A percentile compares a stretch with the other conserved stretches of the same genome.
Evolutionary conservation across 2,113 vertebrate genomes (phyloP).

Genomic region (Guaruba guarouba): DNA sequence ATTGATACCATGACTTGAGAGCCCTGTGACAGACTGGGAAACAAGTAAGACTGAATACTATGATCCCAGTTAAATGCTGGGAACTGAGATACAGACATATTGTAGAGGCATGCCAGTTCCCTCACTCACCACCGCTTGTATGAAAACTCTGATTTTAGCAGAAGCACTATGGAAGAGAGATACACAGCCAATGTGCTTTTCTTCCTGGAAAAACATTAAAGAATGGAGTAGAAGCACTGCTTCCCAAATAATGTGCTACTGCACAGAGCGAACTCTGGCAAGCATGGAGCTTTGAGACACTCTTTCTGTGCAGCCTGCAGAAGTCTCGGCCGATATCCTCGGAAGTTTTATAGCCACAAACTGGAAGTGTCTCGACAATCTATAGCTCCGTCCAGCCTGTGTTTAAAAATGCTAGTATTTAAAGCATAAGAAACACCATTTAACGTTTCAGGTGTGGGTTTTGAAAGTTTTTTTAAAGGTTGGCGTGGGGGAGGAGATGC

Average conservation of each 20-base stretch:
- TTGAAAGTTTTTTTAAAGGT: not conserved
- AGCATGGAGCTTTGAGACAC: not conserved
- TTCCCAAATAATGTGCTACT: not conserved
- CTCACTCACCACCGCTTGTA: not conserved
- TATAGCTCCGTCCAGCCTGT: not conserved
- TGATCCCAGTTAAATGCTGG: not conserved
- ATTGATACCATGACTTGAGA: not conserved
- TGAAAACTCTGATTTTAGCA: not conserved
- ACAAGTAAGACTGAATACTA: not conserved
- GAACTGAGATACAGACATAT: not conserved
- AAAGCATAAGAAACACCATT: not conserved
- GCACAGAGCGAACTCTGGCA: not conserved
- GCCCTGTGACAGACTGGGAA: not conserved
- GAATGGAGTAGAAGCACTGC: not conserved
- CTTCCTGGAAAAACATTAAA: constrained; percentile 4
- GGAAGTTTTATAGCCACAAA: not conserved
- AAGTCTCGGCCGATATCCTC: not conserved
- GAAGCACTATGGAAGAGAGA: not conserved
- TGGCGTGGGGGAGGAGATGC: not conserved
- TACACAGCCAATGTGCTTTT: not conserved
- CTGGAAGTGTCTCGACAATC: not conserved
- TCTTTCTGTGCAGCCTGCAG: not conserved
- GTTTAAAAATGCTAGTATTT: not conserved
- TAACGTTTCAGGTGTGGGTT: not conserved
- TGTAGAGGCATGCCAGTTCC: not conserved